phyloP scores from a whole-genome alignment of 2,797 vertebrate genomes.

The Hoplostethus mediterraneus region DNA sequence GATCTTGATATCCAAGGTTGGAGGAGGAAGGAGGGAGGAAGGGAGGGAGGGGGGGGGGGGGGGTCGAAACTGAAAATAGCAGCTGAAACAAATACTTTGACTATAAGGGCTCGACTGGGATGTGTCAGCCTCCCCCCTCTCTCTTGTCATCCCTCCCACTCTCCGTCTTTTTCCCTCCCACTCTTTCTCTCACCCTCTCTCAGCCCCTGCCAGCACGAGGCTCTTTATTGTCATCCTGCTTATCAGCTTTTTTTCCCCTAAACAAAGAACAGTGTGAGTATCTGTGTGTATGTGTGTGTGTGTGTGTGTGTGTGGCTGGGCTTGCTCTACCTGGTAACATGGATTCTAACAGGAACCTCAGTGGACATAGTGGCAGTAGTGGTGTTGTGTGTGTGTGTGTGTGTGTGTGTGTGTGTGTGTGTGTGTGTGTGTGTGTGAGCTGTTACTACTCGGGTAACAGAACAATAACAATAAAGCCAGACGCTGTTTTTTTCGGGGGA shows the following conservation, averaged over 20 bases:
- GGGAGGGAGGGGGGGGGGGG: conserved; percentile 1
- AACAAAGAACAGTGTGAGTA: conserved; percentile 63
- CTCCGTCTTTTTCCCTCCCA: conserved; percentile 65
- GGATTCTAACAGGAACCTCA: conserved; percentile 22
- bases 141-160: conserved; percentile 70
- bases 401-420: not conserved
- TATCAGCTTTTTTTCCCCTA: conserved; percentile 68
- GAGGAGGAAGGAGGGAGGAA: conserved; percentile 34
- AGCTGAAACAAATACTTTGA: conserved; percentile 78
- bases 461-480: conserved; percentile 64
- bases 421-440: not conserved
- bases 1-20: conserved; percentile 72
- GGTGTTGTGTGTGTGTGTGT: conserved; percentile 8
- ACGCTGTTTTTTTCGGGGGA: conserved; percentile 59
- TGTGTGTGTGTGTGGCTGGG: conserved; percentile 17
- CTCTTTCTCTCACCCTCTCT: conserved; percentile 64
- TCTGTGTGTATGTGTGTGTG: conserved; percentile 8
- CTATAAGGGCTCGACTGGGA: conserved; percentile 60
- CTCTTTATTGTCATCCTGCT: conserved; percentile 78
- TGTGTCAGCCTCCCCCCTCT: conserved; percentile 40
- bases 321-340: conserved; percentile 40
- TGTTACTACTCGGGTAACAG: conserved; percentile 17
- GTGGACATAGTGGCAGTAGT: not conserved
- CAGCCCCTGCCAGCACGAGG: conserved; percentile 37
- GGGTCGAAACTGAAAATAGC: conserved; percentile 72